These are phyloP conservation scores for Mormyrus iriodes DNA, from an alignment of 2,113 vertebrate genomes.

Conservation along the genomic window DNA sequence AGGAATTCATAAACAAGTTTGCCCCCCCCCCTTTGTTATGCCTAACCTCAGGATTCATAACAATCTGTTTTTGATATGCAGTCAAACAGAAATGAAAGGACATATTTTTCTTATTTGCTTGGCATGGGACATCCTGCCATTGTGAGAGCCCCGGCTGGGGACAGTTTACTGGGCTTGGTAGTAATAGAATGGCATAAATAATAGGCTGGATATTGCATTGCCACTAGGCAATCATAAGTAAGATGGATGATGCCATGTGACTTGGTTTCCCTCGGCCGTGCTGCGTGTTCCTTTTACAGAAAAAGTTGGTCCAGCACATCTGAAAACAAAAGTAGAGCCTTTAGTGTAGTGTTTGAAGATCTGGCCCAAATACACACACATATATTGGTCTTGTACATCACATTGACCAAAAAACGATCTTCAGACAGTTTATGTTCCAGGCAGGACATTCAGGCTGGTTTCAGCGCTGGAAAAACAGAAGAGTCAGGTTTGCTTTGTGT, in stretches of 20 bases:
- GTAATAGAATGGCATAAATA: not conserved
- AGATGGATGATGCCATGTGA: not conserved
- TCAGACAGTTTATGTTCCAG: not conserved
- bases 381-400: not conserved
- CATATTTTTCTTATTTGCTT: not conserved
- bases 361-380: not conserved
- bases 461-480: not conserved
- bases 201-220: not conserved
- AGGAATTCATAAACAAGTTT: not conserved
- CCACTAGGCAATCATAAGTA: not conserved
- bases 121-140: not conserved
- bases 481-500: not conserved
- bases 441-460: not conserved
- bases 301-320: not conserved
- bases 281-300: not conserved
- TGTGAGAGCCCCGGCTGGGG: not conserved
- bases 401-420: not conserved
- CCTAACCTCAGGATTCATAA: constrained; percentile 13
- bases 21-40: not conserved
- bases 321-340: not conserved
- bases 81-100: not conserved
- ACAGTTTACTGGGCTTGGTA: not conserved
- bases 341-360: not conserved
- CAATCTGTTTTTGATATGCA: constrained; percentile 4
- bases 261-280: not conserved